Evolutionary conservation across 2,797 vertebrate species (phyloP).

Genomic region (Girardinus metallicus): DNA sequence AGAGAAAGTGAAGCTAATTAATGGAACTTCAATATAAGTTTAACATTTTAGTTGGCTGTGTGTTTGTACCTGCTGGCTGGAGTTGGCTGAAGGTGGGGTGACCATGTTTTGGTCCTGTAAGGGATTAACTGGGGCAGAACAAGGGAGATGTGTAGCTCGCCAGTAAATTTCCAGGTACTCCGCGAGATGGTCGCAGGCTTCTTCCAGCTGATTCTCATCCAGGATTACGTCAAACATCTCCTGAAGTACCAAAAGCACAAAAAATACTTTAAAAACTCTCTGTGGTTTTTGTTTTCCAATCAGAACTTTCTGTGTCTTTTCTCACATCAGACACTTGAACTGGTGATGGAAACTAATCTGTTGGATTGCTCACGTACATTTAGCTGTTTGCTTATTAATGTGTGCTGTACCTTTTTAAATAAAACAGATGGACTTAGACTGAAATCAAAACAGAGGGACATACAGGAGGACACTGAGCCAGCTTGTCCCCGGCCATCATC

Average conservation of each 20-base stretch:
- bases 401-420: background rate
- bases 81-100: conserved; percentile 89
- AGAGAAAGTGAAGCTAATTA: background rate
- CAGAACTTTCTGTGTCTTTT: background rate
- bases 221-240: conserved; percentile 96
- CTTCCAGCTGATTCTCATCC: conserved; percentile 97
- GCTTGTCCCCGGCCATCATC: conserved; percentile 97
- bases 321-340: background rate
- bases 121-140: conserved; percentile 81
- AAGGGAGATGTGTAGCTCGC: conserved; percentile 92
- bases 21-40: background rate
- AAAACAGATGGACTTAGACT: background rate
- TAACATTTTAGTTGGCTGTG: background rate
- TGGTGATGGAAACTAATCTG: background rate
- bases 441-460: conserved; percentile 14
- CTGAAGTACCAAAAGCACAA: conserved; percentile 65
- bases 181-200: conserved; percentile 93
- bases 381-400: background rate
- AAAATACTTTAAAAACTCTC: background rate
- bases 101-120: conserved; percentile 82
- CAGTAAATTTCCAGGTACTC: conserved; percentile 96
- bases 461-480: conserved; percentile 94
- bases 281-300: background rate
- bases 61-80: conserved; percentile 88
- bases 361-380: background rate